Base-by-base conservation (phyloP, 2,888 invertebrate species). In the Tiphia femorata region DNA sequence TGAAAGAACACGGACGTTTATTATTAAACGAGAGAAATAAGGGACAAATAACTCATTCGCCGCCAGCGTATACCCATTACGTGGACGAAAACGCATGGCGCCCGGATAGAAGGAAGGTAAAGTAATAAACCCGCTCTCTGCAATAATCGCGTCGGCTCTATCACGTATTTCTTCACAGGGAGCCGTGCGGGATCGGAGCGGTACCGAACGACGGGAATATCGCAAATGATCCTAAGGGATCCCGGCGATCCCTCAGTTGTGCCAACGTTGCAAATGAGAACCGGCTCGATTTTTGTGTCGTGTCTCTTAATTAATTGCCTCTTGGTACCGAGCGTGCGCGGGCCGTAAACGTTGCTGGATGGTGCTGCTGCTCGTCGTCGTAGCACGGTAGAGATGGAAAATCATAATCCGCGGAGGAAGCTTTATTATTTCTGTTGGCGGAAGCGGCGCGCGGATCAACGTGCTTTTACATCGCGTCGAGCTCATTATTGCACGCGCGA, bases 221-320 rank as follows among this genome's bases (percentile, higher is more conserved):
- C 33, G 51, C 55, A 52, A 71, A 65, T 49, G 61, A 61, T 58
- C 40, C 44, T 7, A 21, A 14, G 41, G 29, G 20, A 5, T 17
- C 16, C 46, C 30, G 33, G 38, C 41, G 44, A 50, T 27, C 40
- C 29, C n/a, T n/a, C n/a, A n/a, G n/a, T n/a, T n/a, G n/a, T n/a
- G n/a, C n/a, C n/a, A n/a, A n/a, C n/a, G 46, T 55, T 19, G 58
- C 48, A 52, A 61, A 69, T 55, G 56, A 62, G 51, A 60, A 27
- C 35, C 53, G 51, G 42, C 43, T 55, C 37, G 47, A 60, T 54
- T 60, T 69, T 70, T 69, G 35, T 29, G 44, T 42, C 37, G 43
- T 21, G 21, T 42, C 52, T 42, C 53, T 47, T 53, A 72, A 70
- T 70, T 68, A 71, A 70, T 70, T 51, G 59, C 66, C 46, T 35